Percentiles rank a stretch among this genome's conserved stretches.
Evolutionary conservation across 1,140 invertebrate genomes (phyloP).

Genomic region (Drosophila funebris): DNA sequence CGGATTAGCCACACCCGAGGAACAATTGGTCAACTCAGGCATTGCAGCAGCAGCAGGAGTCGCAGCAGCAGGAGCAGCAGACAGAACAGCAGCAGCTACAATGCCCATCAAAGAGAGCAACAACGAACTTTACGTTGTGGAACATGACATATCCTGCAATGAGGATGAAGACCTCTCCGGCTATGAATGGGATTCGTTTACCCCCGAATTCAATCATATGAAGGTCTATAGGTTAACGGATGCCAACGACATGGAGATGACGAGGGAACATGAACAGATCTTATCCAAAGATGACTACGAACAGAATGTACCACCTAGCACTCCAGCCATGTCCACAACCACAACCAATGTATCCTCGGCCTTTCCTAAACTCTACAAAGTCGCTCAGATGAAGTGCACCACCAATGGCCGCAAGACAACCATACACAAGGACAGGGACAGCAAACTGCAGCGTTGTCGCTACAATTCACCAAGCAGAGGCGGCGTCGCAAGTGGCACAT

Average conservation of each 20-base stretch:
- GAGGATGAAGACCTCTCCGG: background rate
- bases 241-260: background rate
- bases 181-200: conserved; percentile 37
- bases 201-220: background rate
- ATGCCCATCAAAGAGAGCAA: background rate
- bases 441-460: conserved; percentile 15
- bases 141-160: background rate
- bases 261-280: background rate
- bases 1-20: conserved; percentile 26
- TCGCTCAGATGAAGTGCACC: conserved; percentile 6
- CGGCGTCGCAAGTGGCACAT: background rate
- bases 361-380: conserved; percentile 22
- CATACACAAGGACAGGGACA: conserved; percentile 18
- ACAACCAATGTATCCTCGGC: background rate
- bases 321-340: background rate
- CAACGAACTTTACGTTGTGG: background rate
- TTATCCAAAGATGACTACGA: background rate
- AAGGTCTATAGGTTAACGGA: background rate
- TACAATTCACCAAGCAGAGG: background rate
- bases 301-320: background rate
- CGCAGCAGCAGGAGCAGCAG: background rate
- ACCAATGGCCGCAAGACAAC: background rate
- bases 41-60: background rate
- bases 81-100: background rate
- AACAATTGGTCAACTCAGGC: background rate